Evolutionary conservation across 92 coral and sea anemone species (phyloP).

Genomic region (Paragorgia papillata): DNA sequence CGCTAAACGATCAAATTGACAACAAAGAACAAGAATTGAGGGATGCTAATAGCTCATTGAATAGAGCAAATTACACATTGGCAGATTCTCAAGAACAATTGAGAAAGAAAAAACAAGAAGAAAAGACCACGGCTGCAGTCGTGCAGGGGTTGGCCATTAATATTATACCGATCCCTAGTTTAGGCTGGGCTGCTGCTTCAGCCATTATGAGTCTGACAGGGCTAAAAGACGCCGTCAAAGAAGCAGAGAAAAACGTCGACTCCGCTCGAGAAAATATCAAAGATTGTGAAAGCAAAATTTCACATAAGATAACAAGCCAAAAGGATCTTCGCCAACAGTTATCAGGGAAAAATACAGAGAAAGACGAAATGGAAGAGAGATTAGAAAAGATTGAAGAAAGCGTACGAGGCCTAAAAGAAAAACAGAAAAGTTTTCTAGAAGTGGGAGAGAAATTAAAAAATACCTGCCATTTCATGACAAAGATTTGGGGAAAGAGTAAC

Average conservation of each 20-base stretch:
- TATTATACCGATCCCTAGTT: neutral
- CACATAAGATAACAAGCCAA: neutral
- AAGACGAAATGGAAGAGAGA: neutral
- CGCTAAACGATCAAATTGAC: slow-evolving; percentile 7
- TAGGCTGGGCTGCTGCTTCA: slow-evolving; percentile 13
- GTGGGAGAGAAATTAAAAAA: slow-evolving; percentile 13
- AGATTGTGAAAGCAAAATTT: neutral
- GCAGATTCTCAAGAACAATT: neutral
- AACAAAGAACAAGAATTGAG: neutral
- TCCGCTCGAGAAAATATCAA: slow-evolving; percentile 9
- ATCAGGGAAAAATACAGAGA: neutral
- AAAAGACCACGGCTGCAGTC: neutral
- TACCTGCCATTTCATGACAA: slow-evolving; percentile 38
- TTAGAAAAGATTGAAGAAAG: neutral
- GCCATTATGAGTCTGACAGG: neutral
- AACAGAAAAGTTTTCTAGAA: neutral
- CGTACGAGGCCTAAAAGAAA: neutral
- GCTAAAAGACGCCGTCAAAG: slow-evolving; percentile 8
- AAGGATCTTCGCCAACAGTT: neutral
- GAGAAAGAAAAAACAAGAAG: neutral
- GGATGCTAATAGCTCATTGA: neutral
- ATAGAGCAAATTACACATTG: neutral
- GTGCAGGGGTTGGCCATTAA: no score
- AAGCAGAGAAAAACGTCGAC: neutral
- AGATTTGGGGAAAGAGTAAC: slow-evolving; percentile 37